These are phyloP conservation scores for Macrobrachium rosenbergii DNA, from an alignment of 1,140 invertebrate genomes.

Conservation along the genomic window DNA sequence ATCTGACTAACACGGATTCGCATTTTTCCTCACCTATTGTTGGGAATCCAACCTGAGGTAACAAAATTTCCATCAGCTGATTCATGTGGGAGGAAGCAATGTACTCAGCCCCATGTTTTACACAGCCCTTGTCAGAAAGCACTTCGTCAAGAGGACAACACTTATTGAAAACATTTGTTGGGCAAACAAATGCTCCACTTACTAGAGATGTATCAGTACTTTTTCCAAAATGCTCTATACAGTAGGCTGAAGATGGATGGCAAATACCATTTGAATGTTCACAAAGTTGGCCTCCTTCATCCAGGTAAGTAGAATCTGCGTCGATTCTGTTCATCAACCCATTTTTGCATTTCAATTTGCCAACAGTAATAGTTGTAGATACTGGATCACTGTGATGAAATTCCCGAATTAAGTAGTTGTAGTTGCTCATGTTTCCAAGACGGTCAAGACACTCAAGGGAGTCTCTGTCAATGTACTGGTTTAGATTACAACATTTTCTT, in stretches of 20 bases:
- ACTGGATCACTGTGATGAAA: conserved; percentile 19
- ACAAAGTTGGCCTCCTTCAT: conserved; percentile 30
- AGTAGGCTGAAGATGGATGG: conserved; percentile 29
- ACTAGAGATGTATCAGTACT: conserved; percentile 28
- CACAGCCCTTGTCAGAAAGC: conserved; percentile 41
- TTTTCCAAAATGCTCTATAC: conserved; percentile 35
- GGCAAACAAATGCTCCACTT: conserved; percentile 38
- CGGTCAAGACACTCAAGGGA: not conserved
- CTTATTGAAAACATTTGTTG: conserved; percentile 44
- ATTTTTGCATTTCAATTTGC: conserved; percentile 10
- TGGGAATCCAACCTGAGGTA: conserved; percentile 43
- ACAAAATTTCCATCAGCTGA: conserved; percentile 56
- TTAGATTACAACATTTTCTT: conserved; percentile 7
- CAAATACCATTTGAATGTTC: conserved; percentile 30
- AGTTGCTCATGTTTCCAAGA: conserved; percentile 34
- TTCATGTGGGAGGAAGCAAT: conserved; percentile 48
- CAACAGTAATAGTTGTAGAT: conserved; percentile 2
- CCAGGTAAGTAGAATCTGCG: conserved; percentile 38
- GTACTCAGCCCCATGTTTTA: not conserved
- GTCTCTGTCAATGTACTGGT: conserved; percentile 40
- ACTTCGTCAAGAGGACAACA: conserved; percentile 49
- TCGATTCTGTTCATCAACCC: conserved; percentile 14
- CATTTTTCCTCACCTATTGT: conserved; percentile 33
- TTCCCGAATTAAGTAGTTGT: conserved; percentile 20
- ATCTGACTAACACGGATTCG: conserved; percentile 44